Percentiles rank a stretch among this genome's conserved stretches.
These are phyloP conservation scores for Amblyornis subalaris DNA, from an alignment of 2,113 vertebrate genomes.

Conservation along the genomic window DNA sequence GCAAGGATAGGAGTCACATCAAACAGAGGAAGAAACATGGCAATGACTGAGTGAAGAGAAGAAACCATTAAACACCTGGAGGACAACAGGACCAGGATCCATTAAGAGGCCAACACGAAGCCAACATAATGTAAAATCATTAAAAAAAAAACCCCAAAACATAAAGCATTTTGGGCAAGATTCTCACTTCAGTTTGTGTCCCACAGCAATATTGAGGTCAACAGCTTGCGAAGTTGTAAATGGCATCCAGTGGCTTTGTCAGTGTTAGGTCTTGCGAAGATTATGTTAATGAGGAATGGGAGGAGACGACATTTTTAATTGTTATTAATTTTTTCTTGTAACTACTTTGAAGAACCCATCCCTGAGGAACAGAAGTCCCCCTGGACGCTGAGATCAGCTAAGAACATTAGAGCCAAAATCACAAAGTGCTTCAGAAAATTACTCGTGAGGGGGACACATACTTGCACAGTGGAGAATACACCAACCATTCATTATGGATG, in stretches of 20 bases:
- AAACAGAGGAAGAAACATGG: neutral
- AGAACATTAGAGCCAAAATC: neutral
- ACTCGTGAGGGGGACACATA: neutral
- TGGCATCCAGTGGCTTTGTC: neutral
- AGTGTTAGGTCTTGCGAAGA: neutral
- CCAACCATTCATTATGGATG: neutral
- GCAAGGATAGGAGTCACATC: neutral
- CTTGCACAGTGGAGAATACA: neutral
- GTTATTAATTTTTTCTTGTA: neutral
- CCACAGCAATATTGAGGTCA: neutral
- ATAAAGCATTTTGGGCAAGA: neutral
- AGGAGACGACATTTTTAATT: neutral
- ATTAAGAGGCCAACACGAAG: neutral
- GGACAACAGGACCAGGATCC: neutral
- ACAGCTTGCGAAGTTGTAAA: neutral
- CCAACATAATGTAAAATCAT: neutral
- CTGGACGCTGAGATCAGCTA: neutral
- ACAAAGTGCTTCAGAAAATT: neutral
- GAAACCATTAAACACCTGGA: neutral
- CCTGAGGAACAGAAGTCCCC: neutral
- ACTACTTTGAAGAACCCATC: neutral
- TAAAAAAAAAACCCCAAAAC: neutral
- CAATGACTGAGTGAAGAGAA: neutral
- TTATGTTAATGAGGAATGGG: neutral
- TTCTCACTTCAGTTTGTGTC: neutral